Evolutionary conservation across 2,113 vertebrate genomes (phyloP), one percentile per base, ranked within the genome.

Genomic region (Jacana jacana): DNA sequence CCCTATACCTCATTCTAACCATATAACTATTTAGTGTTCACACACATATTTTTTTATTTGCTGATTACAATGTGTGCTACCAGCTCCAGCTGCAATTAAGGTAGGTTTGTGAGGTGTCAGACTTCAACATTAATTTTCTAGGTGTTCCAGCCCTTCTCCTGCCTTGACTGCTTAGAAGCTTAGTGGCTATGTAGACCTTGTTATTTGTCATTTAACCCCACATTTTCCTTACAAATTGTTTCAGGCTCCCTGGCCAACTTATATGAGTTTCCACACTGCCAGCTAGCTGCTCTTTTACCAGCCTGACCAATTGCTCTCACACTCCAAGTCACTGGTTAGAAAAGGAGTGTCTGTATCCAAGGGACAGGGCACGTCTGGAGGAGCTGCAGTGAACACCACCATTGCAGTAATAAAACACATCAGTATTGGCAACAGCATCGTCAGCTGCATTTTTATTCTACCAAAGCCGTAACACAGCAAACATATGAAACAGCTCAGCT

Each of bases 1-100:
- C 57, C 15, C 81, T 64, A 19, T 54, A 71, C 48, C 23, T 79
- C 33, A 9, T 48, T 91, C 91, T 80, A 86, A 33, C 37, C 9
- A 11, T 42, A 13, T 23, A 2, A 3, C 18, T 92, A 3, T 57
- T 72, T 0, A 2, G 2, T 81, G 63, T 70, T 75, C 42, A 54
- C 23, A 65, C 17, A 48, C 6, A 11, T 71, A 15, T 70, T 52
- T 30, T 52, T 72, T 92, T 40, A 61, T 1, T 0, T 0, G 2
- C 30, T 76, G 17, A 24, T 88, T 39, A 30, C 25, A 25, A n/a
- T 0, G 0, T 58, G 31, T 1, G 0, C 23, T 88, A 58, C 18
- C 58, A 48, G 49, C 33, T 72, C 13, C 57, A 61, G 58, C 30
- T 76, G 42, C 9, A 20, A 19, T 70, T 70, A 25, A 28, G 40